Conservation (phyloP, 2,888 invertebrate species). For the Drosophila nr. perissopoda region DNA sequence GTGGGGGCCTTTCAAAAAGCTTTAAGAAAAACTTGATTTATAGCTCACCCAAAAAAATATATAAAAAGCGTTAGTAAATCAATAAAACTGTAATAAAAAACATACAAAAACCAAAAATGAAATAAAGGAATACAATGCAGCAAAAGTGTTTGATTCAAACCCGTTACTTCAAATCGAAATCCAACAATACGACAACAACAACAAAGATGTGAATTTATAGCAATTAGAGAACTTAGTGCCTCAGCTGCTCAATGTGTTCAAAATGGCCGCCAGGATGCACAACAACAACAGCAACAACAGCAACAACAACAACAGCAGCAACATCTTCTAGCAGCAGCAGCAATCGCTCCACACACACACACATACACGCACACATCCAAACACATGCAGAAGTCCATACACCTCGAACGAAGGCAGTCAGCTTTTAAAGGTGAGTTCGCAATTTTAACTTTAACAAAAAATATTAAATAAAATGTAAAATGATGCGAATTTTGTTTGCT, state of each 20-base stretch:
- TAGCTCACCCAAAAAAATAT: conserved; percentile 44
- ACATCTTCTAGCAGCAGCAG: conserved; percentile 46
- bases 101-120: not conserved
- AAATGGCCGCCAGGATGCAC: conserved; percentile 76
- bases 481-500: conserved; percentile 6
- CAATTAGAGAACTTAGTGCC: conserved; percentile 42
- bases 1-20: conserved; percentile 74
- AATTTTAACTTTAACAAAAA: conserved; percentile 28
- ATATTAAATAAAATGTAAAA: conserved; percentile 1
- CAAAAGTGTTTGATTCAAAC: conserved; percentile 51
- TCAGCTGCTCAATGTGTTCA: conserved; percentile 57
- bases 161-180: conserved; percentile 36
- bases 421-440: conserved; percentile 69
- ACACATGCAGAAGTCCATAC: conserved; percentile 24
- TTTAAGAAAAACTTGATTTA: conserved; percentile 72
- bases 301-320: conserved; percentile 17
- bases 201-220: conserved; percentile 56
- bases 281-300: conserved; percentile 45
- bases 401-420: conserved; percentile 24
- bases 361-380: conserved; percentile 8
- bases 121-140: conserved; percentile 44
- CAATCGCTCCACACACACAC: conserved; percentile 33
- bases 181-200: conserved; percentile 19
- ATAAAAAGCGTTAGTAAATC: conserved; percentile 48
- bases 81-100: conserved; percentile 50